A percentile compares a stretch with the other conserved stretches of the same genome.
phyloP scores from a whole-genome alignment of 2,797 vertebrate genomes.

The Onychomys arenicola region DNA sequence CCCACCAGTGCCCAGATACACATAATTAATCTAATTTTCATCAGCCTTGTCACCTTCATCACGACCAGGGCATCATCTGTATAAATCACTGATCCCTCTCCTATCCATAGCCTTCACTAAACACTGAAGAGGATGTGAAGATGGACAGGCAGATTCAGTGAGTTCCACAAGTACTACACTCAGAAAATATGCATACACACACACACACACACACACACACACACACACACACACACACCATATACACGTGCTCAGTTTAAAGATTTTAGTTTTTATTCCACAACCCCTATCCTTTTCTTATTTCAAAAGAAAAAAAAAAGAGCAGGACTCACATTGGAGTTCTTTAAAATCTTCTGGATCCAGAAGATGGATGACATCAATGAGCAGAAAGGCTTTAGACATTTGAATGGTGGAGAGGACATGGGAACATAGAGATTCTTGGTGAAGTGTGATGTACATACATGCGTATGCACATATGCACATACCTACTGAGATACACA shows the following conservation, averaged over 20 bases:
- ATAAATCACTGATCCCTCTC: neutral
- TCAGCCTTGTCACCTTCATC: neutral
- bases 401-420: neutral
- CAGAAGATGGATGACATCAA: neutral
- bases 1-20: neutral
- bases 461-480: rapidly evolving
- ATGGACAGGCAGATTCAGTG: neutral
- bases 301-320: constrained; percentile 19
- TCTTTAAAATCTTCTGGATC: constrained; percentile 7
- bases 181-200: neutral
- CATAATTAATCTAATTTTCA: neutral
- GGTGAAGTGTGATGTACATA: neutral
- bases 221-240: neutral
- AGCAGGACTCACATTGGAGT: neutral
- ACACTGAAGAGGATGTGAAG: neutral
- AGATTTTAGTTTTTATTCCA: neutral
- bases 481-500: neutral
- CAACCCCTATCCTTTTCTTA: neutral
- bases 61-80: neutral
- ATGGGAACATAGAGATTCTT: neutral
- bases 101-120: neutral
- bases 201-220: neutral
- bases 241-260: neutral
- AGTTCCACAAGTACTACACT: neutral
- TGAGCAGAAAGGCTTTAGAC: neutral